Conservation (phyloP, 2,888 invertebrate genomes). For the Drosophila meridionalis region DNA sequence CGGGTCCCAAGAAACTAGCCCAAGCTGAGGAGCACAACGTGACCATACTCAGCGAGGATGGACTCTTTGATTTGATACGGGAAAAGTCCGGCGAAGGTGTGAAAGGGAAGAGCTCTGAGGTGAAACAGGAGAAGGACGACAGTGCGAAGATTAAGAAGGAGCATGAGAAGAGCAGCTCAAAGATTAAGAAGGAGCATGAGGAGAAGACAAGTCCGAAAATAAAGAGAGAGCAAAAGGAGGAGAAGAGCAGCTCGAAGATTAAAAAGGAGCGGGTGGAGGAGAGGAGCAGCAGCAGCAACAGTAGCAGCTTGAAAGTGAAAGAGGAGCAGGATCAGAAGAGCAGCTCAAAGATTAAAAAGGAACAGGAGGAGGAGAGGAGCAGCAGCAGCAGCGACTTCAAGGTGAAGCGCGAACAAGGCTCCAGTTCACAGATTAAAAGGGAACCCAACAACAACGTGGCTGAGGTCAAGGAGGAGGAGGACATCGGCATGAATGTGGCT, state of each 20-base stretch:
- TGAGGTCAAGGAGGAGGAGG: background rate
- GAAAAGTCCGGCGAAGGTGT: slow-evolving; percentile 86
- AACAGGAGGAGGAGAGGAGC: slow-evolving; percentile 4
- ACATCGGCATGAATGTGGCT: slow-evolving; percentile 81
- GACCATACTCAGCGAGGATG: slow-evolving; percentile 92
- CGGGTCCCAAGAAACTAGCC: slow-evolving; percentile 93
- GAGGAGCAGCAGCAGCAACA: background rate
- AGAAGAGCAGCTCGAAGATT: slow-evolving; percentile 21
- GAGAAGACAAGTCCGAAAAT: slow-evolving; percentile 16
- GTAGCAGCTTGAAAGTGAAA: slow-evolving; percentile 22
- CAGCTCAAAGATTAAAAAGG: slow-evolving; percentile 27
- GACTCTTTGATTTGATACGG: slow-evolving; percentile 91
- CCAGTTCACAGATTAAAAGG: slow-evolving; percentile 14
- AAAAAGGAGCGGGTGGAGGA: slow-evolving; percentile 17
- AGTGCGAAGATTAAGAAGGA: slow-evolving; percentile 25
- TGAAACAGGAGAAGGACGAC: slow-evolving; percentile 31
- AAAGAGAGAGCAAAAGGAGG: slow-evolving; percentile 9
- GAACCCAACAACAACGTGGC: slow-evolving; percentile 33
- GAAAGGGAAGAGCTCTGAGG: slow-evolving; percentile 20
- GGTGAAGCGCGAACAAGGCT: slow-evolving; percentile 31
- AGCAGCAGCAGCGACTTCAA: slow-evolving; percentile 10
- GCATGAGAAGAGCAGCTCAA: slow-evolving; percentile 22
- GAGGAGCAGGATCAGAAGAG: slow-evolving; percentile 22
- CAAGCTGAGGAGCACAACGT: slow-evolving; percentile 90
- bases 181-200: slow-evolving; percentile 39